Base-by-base conservation (phyloP, 2,113 vertebrate species). In the Petaurus breviceps region DNA sequence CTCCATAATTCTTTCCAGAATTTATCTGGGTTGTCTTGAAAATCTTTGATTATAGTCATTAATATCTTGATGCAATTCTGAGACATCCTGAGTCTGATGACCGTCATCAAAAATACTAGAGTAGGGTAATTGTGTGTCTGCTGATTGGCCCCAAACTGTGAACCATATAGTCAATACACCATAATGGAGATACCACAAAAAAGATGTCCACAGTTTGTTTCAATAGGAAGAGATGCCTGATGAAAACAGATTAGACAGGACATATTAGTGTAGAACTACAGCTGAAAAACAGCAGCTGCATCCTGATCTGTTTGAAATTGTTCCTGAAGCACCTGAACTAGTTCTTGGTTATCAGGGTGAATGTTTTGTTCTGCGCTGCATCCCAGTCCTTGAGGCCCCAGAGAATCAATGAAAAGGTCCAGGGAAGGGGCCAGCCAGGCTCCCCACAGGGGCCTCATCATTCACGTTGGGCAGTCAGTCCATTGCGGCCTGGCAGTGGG, bases 161-260 rank as follows among this genome's bases (percentile, higher is more conserved):
- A 99, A 92, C 99, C 99, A 4, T 99, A 99, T 55, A 99, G 98
- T 99, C 99, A 99, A 97, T 99, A 99, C 1, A 99, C 99, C 98
- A 99, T 99, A 96, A 99, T 99, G 97, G 99, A 99, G 95, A 99
- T 98, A 99, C 99, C 99, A 98, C 99, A 99, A 96, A 99, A 99
- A 57, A 99, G 99, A 97, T 99, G 99, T 90, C 99, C 99, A 95
- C 99, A 99, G 94, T 99, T 99, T 1, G 99, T 99, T 98, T 99
- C 99, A 89, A 99, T 99, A 28, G 99, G 99, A 96, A 99, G 99
- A 3, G 99, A 99, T 84, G 99, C 99, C 97, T 99, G 99, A 94
- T 99, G 99, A 96, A 99, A 99, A 98, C 99, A 99, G 94, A 99
- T 99, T 0, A 99, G 99, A 97, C 99, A 99, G 53, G 99, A 99